Base-by-base conservation (phyloP, 2,797 vertebrate species). In the Diglossa cyanea region DNA sequence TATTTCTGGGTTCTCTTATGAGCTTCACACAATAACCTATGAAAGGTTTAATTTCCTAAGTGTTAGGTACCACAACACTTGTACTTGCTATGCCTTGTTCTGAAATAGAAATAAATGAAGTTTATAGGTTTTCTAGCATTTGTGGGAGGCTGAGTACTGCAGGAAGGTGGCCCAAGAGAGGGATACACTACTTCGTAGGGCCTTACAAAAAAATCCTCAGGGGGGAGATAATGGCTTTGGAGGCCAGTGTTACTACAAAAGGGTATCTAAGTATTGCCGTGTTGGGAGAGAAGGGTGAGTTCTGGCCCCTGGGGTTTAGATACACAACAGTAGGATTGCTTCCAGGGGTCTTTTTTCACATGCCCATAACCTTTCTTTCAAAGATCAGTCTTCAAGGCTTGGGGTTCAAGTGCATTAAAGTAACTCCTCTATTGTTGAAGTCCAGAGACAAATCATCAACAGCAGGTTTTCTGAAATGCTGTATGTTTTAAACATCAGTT, bases 151-250 rank as follows among this genome's bases (percentile, higher is more conserved):
- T 90, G 30, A 11, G 6, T 60, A 9, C 50, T 68, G 62, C 40
- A 74, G 65, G 18, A 31, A 67, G 51, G 25, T 17, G 14, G 19
- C 57, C 53, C 42, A 53, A 48, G 37, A 14, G 33, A 39, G 4
- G 7, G 28, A 40, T 63, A 37, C 7, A 3, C 16, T 81, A 40
- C 15, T 81, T 74, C 5, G 1, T 51, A 51, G 39, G 62, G 33
- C 54, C 37, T 77, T 70, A 7, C 3, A 3, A 77, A 45, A 13
- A 70, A 77, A 54, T 30, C 5, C 8, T 14, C 0, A 1, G 3
- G 21, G 28, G 26, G 6, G 4, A 15, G 6, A 10, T 45, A 26
- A 26, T 50, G 30, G 21, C 60, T 71, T 82, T 53, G 73, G 63
- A 71, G 37, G 31, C 17, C 28, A 39, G 1, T 42, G 14, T 44